A percentile compares a stretch with the other conserved stretches of the same genome.
Evolutionary conservation across 2,888 invertebrate species (phyloP).

Genomic region (Trissolcus japonicus): DNA sequence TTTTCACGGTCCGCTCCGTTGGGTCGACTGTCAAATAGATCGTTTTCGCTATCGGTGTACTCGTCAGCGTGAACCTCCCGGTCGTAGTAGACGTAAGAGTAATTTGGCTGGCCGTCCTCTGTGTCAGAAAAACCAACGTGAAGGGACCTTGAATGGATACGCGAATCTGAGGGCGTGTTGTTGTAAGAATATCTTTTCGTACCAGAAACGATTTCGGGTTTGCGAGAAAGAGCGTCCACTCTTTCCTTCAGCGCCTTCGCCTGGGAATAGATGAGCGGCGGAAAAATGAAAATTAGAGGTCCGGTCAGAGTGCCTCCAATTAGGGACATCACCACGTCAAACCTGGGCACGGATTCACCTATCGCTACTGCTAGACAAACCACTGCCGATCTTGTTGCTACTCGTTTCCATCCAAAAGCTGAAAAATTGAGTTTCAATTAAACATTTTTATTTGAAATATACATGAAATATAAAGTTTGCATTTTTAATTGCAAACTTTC

Average conservation of each 20-base stretch:
- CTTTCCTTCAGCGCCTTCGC: constrained; percentile 72
- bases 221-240: constrained; percentile 31
- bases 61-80: constrained; percentile 60
- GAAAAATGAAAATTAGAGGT: constrained; percentile 89
- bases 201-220: constrained; percentile 61
- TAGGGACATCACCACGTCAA: constrained; percentile 90
- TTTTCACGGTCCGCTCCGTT: not conserved
- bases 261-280: constrained; percentile 87
- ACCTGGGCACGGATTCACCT: constrained; percentile 89
- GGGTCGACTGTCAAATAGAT: constrained; percentile 18
- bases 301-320: constrained; percentile 91
- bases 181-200: constrained; percentile 58
- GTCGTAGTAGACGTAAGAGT: constrained; percentile 70
- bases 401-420: constrained; percentile 87
- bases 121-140: constrained; percentile 61
- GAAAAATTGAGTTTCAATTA: constrained; percentile 80
- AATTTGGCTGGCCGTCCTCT: constrained; percentile 54
- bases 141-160: constrained; percentile 67
- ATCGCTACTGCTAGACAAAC: constrained; percentile 84
- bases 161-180: constrained; percentile 59
- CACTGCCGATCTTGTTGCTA: constrained; percentile 83
- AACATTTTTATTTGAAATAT: constrained; percentile 82
- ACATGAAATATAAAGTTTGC: no score
- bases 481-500: no score
- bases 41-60: constrained; percentile 58